These are phyloP conservation scores for Embidobia sp. DNA, from an alignment of 2,888 invertebrate species.

Conservation along the genomic window DNA sequence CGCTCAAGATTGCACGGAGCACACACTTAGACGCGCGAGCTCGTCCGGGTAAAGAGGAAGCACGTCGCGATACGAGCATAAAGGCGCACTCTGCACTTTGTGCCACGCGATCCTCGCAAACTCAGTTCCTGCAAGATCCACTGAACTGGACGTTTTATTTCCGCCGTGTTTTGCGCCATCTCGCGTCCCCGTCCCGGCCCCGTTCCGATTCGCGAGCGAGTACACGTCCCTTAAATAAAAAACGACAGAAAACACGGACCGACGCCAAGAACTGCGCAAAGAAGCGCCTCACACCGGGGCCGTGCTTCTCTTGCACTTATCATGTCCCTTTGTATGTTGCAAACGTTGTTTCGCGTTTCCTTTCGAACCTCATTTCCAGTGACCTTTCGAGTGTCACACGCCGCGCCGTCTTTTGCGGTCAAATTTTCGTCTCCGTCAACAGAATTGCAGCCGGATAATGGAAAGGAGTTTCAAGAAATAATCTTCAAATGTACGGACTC, in stretches of 20 bases:
- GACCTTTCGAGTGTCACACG: conserved; percentile 25
- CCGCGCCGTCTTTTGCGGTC: conserved; percentile 26
- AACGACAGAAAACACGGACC: neutral
- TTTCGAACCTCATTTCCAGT: conserved; percentile 10
- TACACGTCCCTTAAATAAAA: conserved; percentile 31
- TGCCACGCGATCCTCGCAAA: conserved; percentile 48
- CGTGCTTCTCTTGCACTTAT: conserved; percentile 14
- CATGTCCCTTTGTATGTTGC: conserved; percentile 19
- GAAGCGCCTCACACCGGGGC: conserved; percentile 7
- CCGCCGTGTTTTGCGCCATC: conserved; percentile 55
- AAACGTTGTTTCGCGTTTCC: conserved; percentile 43
- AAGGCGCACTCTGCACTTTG: conserved; percentile 55
- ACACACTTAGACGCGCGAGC: conserved; percentile 63
- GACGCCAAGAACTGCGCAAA: neutral
- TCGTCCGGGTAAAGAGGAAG: conserved; percentile 59
- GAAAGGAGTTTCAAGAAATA: too few species aligned
- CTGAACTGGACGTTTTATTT: conserved; percentile 64
- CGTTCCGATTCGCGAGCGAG: conserved; percentile 44
- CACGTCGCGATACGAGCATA: conserved; percentile 60
- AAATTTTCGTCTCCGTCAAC: conserved; percentile 19
- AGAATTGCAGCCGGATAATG: too few species aligned
- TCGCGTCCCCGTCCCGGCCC: conserved; percentile 34
- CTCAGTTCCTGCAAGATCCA: conserved; percentile 63
- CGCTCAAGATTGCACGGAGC: conserved; percentile 63
- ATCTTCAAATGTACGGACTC: too few species aligned